phyloP scores from a whole-genome alignment of 1,140 invertebrate genomes.

The Pogonomyrmex barbatus region DNA sequence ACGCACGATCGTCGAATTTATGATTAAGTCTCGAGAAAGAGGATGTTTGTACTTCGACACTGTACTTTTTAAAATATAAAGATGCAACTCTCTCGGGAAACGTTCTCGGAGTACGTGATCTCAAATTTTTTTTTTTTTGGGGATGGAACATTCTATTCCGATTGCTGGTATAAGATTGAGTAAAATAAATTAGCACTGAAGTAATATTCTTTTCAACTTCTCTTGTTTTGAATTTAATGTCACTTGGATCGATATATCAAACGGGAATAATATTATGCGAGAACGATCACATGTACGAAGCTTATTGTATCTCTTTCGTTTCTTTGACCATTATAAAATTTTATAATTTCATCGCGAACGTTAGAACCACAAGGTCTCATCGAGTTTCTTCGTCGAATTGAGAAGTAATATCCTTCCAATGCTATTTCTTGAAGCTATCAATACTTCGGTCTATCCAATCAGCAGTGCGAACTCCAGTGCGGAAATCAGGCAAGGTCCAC shows the following conservation, averaged over 20 bases:
- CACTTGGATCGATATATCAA: background rate
- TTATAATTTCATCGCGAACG: background rate
- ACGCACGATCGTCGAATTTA: background rate
- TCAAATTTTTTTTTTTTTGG: background rate
- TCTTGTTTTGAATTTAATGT: background rate
- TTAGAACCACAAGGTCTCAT: background rate
- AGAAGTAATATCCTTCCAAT: constrained; percentile 30
- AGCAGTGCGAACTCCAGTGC: constrained; percentile 43
- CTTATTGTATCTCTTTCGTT: background rate
- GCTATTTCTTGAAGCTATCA: constrained; percentile 1
- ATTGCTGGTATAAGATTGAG: background rate
- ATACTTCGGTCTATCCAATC: constrained; percentile 46
- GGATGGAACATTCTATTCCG: background rate
- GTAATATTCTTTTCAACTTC: background rate
- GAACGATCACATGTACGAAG: background rate
- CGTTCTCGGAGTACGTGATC: background rate
- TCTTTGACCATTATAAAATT: constrained; percentile 33
- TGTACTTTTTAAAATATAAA: constrained; percentile 6
- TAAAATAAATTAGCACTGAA: constrained; percentile 11
- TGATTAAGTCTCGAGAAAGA: background rate
- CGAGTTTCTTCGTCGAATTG: background rate
- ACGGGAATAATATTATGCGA: too few species aligned
- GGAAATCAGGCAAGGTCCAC: constrained; percentile 45
- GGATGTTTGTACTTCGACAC: background rate
- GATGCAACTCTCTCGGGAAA: background rate